Conservation (phyloP, 2,797 vertebrate species). For the Propithecus perrieri region DNA sequence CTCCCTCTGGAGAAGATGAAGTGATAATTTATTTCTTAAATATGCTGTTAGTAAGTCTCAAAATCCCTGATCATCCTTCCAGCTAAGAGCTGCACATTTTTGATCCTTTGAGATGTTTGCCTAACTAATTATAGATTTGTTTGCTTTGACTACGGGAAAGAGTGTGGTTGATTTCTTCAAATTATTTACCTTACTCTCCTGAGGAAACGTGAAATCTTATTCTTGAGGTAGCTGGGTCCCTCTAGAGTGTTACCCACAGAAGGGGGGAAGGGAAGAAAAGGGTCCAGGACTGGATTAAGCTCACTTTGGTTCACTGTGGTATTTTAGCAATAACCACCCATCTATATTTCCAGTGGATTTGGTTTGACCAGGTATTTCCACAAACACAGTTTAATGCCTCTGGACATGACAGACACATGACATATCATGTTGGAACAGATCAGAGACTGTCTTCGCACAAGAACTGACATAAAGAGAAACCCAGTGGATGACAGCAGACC, state of each 20-base stretch:
- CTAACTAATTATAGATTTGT: neutral
- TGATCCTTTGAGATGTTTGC: neutral
- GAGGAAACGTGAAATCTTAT: neutral
- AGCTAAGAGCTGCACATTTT: neutral
- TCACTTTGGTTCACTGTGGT: neutral
- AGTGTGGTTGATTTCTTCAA: neutral
- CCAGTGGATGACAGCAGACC: neutral
- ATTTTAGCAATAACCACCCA: neutral
- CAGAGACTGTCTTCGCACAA: neutral
- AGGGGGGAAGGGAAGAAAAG: neutral
- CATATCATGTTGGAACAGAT: fast-evolving
- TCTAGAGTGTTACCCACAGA: neutral
- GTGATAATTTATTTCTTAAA: neutral
- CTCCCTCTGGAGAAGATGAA: neutral
- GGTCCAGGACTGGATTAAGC: fast-evolving
- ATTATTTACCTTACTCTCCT: neutral
- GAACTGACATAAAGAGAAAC: fast-evolving
- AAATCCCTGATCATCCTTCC: neutral
- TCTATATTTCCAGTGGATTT: fast-evolving
- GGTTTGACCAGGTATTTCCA: neutral
- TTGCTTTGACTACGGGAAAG: neutral
- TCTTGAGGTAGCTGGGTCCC: neutral
- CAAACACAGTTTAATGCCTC: neutral
- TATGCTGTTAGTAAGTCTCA: neutral
- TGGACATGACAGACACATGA: neutral